A percentile compares a stretch with the other conserved stretches of the same genome.
Conservation (phyloP, 2,888 invertebrate genomes). For the Nycteola revayana region DNA sequence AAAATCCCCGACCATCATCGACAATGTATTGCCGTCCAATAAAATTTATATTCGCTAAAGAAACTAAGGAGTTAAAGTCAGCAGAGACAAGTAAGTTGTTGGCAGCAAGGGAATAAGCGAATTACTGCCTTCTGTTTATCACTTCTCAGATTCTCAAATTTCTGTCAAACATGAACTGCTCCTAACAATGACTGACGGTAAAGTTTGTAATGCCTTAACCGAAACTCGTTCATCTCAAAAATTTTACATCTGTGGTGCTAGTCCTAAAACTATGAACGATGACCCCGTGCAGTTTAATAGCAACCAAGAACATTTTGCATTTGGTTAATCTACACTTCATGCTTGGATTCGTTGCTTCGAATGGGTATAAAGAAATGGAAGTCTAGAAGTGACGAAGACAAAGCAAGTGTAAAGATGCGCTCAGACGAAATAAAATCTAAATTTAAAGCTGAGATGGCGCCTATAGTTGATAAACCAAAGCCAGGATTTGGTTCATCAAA, state of each 20-base stretch:
- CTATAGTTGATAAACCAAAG: conserved; percentile 15
- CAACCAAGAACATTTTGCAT: conserved; percentile 10
- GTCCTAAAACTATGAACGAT: conserved; percentile 7
- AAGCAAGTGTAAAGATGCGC: conserved; percentile 4
- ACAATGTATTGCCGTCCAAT: conserved; percentile 18
- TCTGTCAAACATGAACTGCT: conserved; percentile 12
- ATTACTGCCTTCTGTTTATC: conserved; percentile 8
- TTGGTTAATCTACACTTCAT: conserved; percentile 12
- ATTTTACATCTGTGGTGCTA: conserved; percentile 15
- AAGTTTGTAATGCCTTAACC: conserved; percentile 17
- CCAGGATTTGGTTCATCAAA: conserved; percentile 11
- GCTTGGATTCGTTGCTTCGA: conserved; percentile 6
- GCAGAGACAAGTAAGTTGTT: conserved; percentile 14
- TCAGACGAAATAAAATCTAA: conserved; percentile 1
- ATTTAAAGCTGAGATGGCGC: no score
- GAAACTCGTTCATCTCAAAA: conserved; percentile 15
- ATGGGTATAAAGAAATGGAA: conserved; percentile 7
- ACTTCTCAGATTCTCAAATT: conserved; percentile 5
- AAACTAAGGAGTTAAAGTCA: conserved; percentile 12
- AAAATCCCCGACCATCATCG: conserved; percentile 21
- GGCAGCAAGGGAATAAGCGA: conserved; percentile 12
- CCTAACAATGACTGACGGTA: conserved; percentile 18
- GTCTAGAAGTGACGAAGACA: conserved; percentile 3
- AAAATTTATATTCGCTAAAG: conserved; percentile 19
- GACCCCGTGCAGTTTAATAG: conserved; percentile 1